Evolutionary conservation across 1,140 invertebrate species (phyloP).

Genomic region (Aphis gossypii): DNA sequence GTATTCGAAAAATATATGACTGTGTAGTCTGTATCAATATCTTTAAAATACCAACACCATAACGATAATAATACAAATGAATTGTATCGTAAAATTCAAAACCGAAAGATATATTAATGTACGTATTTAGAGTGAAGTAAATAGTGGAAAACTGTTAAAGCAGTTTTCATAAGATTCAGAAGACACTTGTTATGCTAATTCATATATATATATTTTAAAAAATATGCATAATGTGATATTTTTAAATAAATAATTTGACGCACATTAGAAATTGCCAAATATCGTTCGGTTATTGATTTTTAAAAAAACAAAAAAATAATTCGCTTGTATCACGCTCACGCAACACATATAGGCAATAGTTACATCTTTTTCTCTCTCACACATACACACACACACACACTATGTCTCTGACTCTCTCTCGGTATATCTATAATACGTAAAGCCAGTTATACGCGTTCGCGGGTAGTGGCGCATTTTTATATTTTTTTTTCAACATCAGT

Average conservation of each 20-base stretch:
- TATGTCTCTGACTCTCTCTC: neutral
- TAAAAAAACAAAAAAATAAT: neutral
- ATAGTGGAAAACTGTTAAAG: neutral
- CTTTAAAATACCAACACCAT: too few species aligned
- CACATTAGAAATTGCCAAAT: neutral
- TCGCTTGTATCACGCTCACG: neutral
- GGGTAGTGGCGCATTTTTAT: neutral
- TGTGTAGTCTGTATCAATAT: neutral
- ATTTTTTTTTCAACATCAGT: neutral
- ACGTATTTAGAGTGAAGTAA: neutral
- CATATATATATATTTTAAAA: neutral
- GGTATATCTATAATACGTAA: neutral
- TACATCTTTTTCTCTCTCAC: neutral
- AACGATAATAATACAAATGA: neutral
- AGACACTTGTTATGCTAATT: neutral
- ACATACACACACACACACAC: too few species aligned
- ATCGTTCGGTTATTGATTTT: neutral
- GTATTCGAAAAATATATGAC: neutral
- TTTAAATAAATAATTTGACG: neutral
- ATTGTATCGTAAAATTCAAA: neutral
- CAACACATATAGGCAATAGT: neutral
- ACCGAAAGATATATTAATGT: neutral
- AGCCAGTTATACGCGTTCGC: neutral
- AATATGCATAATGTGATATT: neutral
- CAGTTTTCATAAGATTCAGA: neutral